Percentiles rank a stretch among this genome's conserved stretches.
Evolutionary conservation across 1,140 invertebrate genomes (phyloP).

Genomic region (Micrasema minimum): DNA sequence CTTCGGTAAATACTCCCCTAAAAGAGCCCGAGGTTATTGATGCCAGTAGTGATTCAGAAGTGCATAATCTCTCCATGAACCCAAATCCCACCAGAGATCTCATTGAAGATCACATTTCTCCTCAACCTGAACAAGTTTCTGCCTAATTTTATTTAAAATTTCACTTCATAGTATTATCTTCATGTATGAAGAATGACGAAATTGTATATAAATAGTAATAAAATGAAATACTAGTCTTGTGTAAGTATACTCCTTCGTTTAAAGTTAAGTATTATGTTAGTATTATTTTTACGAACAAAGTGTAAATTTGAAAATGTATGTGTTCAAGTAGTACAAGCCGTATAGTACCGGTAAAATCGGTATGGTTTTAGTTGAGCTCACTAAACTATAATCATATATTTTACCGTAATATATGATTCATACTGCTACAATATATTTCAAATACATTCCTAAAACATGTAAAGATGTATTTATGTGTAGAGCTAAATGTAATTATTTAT

Average conservation of each 20-base stretch:
- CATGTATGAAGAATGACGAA: neutral
- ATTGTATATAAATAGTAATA: neutral
- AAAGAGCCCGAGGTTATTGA: slow-evolving; percentile 33
- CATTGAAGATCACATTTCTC: slow-evolving; percentile 29
- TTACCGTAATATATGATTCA: too few relatives aligned
- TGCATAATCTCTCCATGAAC: slow-evolving; percentile 47
- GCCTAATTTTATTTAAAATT: slow-evolving; percentile 1
- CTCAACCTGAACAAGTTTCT: slow-evolving; percentile 36
- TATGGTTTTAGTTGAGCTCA: too few relatives aligned
- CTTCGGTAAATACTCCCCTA: slow-evolving; percentile 61
- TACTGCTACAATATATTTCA: too few relatives aligned
- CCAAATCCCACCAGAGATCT: slow-evolving; percentile 29
- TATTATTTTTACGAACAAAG: too few relatives aligned
- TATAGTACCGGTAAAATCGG: too few relatives aligned
- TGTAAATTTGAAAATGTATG: too few relatives aligned
- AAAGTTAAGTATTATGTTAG: neutral
- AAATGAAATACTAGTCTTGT: slow-evolving; percentile 25
- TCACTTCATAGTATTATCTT: slow-evolving; percentile 1
- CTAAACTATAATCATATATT: too few relatives aligned
- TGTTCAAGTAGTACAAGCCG: too few relatives aligned
- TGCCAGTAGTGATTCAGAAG: slow-evolving; percentile 36
- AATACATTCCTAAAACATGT: too few relatives aligned
- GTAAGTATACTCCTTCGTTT: slow-evolving; percentile 5
- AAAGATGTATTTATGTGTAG: too few relatives aligned
- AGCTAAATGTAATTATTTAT: too few relatives aligned